A percentile compares a stretch with the other conserved stretches of the same genome.
Conservation (phyloP, 2,113 vertebrate species). For the Caracal caracal region DNA sequence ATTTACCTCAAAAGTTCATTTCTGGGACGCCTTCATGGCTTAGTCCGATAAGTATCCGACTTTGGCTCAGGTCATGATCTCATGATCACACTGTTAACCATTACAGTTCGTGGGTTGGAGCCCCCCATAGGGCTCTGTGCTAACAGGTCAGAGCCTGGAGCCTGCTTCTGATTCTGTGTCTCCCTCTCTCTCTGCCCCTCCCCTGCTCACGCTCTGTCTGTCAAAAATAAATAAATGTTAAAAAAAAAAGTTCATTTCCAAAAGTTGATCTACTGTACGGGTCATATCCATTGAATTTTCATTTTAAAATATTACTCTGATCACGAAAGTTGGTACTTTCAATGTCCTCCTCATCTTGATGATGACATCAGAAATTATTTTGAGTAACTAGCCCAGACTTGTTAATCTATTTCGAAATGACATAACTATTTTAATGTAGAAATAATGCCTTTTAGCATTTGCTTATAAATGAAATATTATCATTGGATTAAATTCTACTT, state of each 20-base stretch:
- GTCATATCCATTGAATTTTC: background rate
- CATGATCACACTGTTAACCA: no score
- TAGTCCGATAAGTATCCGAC: no score
- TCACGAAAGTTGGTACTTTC: background rate
- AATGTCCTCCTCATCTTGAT: background rate
- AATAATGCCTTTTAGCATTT: background rate
- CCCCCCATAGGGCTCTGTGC: no score
- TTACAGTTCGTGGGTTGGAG: no score
- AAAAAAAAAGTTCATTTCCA: background rate
- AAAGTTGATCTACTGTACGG: background rate
- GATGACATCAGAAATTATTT: conserved; percentile 2
- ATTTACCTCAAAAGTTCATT: background rate
- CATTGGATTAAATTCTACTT: background rate
- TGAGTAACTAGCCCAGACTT: background rate
- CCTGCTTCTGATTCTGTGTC: no score
- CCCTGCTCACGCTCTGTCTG: no score
- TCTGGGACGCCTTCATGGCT: background rate
- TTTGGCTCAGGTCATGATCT: no score
- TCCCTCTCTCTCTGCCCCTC: no score
- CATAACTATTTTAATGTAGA: background rate
- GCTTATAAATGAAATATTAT: background rate
- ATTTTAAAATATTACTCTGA: background rate
- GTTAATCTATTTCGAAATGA: background rate
- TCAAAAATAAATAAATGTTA: no score
- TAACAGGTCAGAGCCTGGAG: no score